A percentile compares a stretch with the other conserved stretches of the same genome.
These are phyloP conservation scores for Drosophila littoralis DNA, from an alignment of 1,140 invertebrate genomes.

Conservation along the genomic window DNA sequence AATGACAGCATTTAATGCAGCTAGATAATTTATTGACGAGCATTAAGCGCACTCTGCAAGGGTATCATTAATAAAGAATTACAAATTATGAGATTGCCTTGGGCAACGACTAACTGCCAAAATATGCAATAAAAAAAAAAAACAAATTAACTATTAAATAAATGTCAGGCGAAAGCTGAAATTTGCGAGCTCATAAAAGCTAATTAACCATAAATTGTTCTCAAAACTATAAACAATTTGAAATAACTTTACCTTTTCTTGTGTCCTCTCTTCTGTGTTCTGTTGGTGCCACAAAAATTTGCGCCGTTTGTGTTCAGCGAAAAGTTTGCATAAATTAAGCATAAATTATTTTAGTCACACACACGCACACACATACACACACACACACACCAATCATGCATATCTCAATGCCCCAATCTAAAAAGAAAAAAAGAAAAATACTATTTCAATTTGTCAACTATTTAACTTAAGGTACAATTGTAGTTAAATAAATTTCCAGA, in stretches of 20 bases:
- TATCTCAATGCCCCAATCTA: conserved; percentile 62
- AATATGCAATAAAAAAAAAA: conserved; percentile 65
- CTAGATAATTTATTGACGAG: background rate
- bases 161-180: conserved; percentile 39
- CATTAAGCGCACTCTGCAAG: conserved; percentile 17
- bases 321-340: conserved; percentile 60
- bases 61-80: conserved; percentile 14
- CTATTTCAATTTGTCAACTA: conserved; percentile 60
- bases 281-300: conserved; percentile 11
- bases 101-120: conserved; percentile 60
- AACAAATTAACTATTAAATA: conserved; percentile 29
- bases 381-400: conserved; percentile 49
- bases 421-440: conserved; percentile 22
- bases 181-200: conserved; percentile 53
- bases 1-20: background rate
- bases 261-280: background rate
- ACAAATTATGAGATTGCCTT: conserved; percentile 26
- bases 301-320: conserved; percentile 64
- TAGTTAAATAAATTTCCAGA: conserved; percentile 72
- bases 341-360: conserved; percentile 30
- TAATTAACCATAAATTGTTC: conserved; percentile 60
- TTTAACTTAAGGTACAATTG: conserved; percentile 69
- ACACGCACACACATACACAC: conserved; percentile 2
- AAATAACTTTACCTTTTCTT: conserved; percentile 17
- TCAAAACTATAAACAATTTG: conserved; percentile 32